Percentiles rank a stretch among this genome's conserved stretches.
These are phyloP conservation scores for Euphydryas editha DNA, from an alignment of 2,888 invertebrate genomes.

Conservation along the genomic window DNA sequence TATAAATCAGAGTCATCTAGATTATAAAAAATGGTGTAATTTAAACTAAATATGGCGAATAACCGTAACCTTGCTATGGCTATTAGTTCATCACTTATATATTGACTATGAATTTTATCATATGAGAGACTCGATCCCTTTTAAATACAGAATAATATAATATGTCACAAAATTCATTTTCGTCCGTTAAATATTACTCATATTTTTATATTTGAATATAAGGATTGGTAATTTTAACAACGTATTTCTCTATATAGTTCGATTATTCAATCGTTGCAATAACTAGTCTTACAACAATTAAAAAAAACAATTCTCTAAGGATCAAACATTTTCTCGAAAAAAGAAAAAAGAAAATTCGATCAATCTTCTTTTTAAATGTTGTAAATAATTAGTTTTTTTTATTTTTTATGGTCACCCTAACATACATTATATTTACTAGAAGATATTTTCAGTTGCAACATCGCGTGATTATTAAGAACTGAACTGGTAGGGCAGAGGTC, in stretches of 20 bases:
- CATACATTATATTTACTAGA: neutral
- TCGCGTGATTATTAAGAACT: slow-evolving; percentile 22
- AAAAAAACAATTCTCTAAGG: too few relatives aligned
- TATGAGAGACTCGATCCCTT: neutral
- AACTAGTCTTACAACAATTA: too few relatives aligned
- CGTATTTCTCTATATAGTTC: too few relatives aligned
- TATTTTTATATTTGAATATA: too few relatives aligned
- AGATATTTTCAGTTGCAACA: slow-evolving; percentile 35
- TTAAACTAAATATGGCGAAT: slow-evolving; percentile 28
- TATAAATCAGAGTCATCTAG: slow-evolving; percentile 9
- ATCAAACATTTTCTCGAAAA: slow-evolving; percentile 3
- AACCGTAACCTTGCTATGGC: slow-evolving; percentile 39
- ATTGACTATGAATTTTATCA: neutral
- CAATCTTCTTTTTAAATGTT: neutral
- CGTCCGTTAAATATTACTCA: too few relatives aligned
- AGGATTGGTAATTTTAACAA: too few relatives aligned
- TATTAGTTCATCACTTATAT: slow-evolving; percentile 30
- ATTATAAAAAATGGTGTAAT: slow-evolving; percentile 29
- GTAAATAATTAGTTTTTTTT: too few relatives aligned
- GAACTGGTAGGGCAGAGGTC: slow-evolving; percentile 32
- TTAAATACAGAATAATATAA: neutral
- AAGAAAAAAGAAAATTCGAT: neutral
- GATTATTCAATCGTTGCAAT: too few relatives aligned
- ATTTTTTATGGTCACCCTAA: neutral
- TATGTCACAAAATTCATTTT: too few relatives aligned